Evolutionary conservation across 2,113 vertebrate genomes (phyloP), one percentile per base, ranked within the genome.

Genomic region (Scopus umbretta): DNA sequence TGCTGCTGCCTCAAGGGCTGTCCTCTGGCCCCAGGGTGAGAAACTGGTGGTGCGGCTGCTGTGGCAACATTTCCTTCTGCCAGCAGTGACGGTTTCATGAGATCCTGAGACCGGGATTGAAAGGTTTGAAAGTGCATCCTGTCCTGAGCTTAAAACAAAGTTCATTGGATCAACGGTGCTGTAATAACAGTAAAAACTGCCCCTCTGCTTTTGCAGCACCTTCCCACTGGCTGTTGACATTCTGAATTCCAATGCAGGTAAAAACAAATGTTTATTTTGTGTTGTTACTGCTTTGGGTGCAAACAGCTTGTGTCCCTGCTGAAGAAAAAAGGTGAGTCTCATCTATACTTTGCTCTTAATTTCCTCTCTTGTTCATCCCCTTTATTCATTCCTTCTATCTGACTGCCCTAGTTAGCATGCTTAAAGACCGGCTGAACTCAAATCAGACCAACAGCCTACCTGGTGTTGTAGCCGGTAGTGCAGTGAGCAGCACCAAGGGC

Each of bases 31-130:
- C 45, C 55, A 5, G 15, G 47, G 34, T 4, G 20, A 34, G 53
- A 34, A 10, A 10, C 15, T 3, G 18, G 13, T 16, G 4, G 26
- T 14, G 50, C 17, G 42, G 38, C 34, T 29, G 9, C 58, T 11
- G 30, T 13, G 14, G 43, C 16, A 26, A 49, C 17, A 0, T 18
- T 40, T 20, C 12, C 12, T 27, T 30, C 50, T 43, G 59, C 32
- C 17, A 2, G 45, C 61, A 12, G 75, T 2, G 0, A 8, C 8
- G 43, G 36, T 7, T 65, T 30, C 4, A 0, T 16, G 27, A 9
- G 27, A 13, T 23, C 4, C 7, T 17, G 59, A 53, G 59, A 53
- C 38, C 53, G 6, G 38, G 34, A 3, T 11, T 11, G 61, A 27
- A 34, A 53, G 52, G 36, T 29, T 25, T 21, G 52, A 23, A 7